Conservation (phyloP, 2,113 vertebrate genomes). For the Hemiscyllium ocellatum region DNA sequence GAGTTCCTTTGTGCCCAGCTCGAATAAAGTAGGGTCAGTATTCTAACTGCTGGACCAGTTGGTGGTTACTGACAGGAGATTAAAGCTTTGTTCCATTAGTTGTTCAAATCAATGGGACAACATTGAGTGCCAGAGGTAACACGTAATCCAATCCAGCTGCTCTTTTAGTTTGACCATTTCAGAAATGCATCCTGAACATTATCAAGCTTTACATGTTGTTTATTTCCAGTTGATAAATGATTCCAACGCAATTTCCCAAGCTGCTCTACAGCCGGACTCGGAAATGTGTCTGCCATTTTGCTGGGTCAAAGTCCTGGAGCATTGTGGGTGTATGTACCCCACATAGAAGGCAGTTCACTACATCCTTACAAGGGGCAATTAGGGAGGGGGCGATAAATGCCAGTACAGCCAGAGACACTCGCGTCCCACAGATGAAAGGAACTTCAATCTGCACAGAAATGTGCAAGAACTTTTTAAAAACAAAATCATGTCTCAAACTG, state of each 20-base stretch:
- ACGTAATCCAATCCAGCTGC: not conserved
- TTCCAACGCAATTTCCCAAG: not conserved
- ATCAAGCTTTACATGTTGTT: not conserved
- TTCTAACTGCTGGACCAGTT: not conserved
- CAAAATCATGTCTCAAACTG: not conserved
- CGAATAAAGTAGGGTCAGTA: not conserved
- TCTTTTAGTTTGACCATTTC: not conserved
- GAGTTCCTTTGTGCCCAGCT: not conserved
- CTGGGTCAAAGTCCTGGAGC: not conserved
- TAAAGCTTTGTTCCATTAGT: not conserved
- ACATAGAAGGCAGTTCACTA: not conserved
- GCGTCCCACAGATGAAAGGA: not conserved
- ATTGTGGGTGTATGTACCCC: not conserved
- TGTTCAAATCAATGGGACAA: not conserved
- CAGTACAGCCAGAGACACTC: not conserved
- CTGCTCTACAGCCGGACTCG: not conserved
- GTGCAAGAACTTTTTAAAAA: not conserved
- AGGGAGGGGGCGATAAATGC: not conserved
- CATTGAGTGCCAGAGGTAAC: not conserved
- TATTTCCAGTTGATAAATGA: not conserved
- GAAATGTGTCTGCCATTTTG: not conserved
- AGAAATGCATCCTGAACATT: not conserved
- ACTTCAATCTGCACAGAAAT: not conserved
- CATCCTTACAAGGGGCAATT: not conserved
- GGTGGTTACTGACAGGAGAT: not conserved